Evolutionary conservation across 2,797 vertebrate genomes (phyloP), one percentile per base, ranked within the genome.

Genomic region (Myripristis murdjan): DNA sequence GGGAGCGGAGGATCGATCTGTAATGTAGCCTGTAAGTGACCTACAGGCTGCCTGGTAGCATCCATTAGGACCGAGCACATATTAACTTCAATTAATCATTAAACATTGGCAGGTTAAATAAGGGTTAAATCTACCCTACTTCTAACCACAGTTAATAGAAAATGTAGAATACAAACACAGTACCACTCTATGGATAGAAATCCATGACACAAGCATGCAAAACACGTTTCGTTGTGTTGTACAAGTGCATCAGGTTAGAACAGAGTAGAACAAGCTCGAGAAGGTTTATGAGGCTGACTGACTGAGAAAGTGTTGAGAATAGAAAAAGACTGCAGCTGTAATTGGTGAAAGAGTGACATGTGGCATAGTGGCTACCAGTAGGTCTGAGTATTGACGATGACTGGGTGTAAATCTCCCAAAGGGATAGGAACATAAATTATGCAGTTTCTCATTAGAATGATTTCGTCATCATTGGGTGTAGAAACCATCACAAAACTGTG

Each of bases 1-100:
- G 75, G 87, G 80, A 90, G 75, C 72, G 53, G 47, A 73, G 46
- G 64, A 92, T 91, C 86, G 91, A 93, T 93, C 83, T 73, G 90
- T 91, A 91, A 92, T 83, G 83, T 87, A 90, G 85, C 88, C 86
- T 90, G 92, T 90, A 88, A 92, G 77, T 89, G 91, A 92, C 90
- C 92, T 84, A 76, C n/a, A n/a, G n/a, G 6, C 74, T 59, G 70
- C 86, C 84, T 77, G 52, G 75, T 78, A 75, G 77, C 73, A 72
- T 67, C 78, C 81, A 77, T 87, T 87, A 88, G 64, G 70, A 70
- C 62, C 70, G 64, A 64, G 41, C 39, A 10, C 23, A 5, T 9
- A 26, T 23, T 44, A 23, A n/a, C n/a, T n/a, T n/a, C n/a, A n/a
- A n/a, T n/a, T n/a, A n/a, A n/a, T n/a, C n/a, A n/a, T 70, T 71